Evolutionary conservation across 2,888 invertebrate species (phyloP).

Genomic region (Dolomedes plantarius): DNA sequence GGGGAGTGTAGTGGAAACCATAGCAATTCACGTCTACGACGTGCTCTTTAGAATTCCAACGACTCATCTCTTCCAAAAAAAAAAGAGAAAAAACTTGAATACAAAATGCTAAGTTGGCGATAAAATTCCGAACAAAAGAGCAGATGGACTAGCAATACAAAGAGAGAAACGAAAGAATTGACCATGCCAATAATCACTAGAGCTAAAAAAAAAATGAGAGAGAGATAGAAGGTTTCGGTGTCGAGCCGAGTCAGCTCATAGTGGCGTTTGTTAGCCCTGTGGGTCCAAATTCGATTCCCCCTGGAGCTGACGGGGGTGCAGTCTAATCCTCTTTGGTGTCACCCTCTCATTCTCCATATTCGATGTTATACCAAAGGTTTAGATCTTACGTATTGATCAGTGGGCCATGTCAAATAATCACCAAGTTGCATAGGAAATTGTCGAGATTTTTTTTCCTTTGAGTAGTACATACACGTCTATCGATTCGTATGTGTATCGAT

Average conservation of each 20-base stretch:
- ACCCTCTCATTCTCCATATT: slow-evolving; percentile 25
- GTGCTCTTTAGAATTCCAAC: no score
- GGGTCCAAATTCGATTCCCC: slow-evolving; percentile 68
- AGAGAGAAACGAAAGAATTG: neutral
- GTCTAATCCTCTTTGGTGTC: slow-evolving; percentile 46
- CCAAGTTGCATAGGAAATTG: neutral
- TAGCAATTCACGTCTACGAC: no score
- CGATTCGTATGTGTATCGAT: no score
- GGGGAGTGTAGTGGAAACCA: no score
- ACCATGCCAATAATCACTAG: neutral
- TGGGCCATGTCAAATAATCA: neutral
- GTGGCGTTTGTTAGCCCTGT: slow-evolving; percentile 57
- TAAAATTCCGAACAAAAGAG: slow-evolving; percentile 36
- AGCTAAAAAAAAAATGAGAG: slow-evolving; percentile 20
- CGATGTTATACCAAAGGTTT: slow-evolving; percentile 40
- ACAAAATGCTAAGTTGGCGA: slow-evolving; percentile 33
- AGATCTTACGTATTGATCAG: slow-evolving; percentile 3
- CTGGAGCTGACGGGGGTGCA: slow-evolving; percentile 50
- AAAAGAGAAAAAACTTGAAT: no score
- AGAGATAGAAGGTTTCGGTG: neutral
- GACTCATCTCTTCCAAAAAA: no score
- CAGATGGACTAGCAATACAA: neutral
- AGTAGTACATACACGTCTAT: no score
- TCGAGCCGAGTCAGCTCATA: slow-evolving; percentile 60
- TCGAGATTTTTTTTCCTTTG: no score